Evolutionary conservation across 2,113 vertebrate species (phyloP).

Genomic region (Zosterops lateralis): DNA sequence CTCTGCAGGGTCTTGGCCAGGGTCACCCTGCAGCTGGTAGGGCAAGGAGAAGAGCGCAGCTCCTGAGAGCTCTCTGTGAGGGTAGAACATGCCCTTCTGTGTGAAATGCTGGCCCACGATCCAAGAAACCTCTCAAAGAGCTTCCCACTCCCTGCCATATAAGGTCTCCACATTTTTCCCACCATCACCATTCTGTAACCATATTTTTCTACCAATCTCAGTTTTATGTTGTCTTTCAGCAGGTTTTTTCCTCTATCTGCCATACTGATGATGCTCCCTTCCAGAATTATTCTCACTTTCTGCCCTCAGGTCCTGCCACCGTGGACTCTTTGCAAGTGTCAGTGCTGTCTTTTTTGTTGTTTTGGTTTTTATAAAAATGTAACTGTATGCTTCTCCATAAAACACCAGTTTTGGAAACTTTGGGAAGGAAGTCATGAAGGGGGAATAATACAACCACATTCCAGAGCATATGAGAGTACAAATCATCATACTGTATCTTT

Average conservation of each 20-base stretch:
- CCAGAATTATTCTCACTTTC: background rate
- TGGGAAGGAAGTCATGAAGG: background rate
- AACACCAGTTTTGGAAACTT: background rate
- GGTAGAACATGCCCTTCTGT: background rate
- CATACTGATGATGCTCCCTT: background rate
- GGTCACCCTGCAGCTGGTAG: background rate
- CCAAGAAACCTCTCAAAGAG: background rate
- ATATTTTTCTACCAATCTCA: background rate
- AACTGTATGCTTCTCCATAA: background rate
- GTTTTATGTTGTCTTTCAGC: background rate
- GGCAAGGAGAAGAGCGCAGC: background rate
- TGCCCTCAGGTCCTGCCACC: background rate
- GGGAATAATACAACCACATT: background rate
- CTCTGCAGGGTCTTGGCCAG: background rate
- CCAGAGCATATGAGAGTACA: background rate
- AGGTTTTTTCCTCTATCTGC: background rate
- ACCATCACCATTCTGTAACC: background rate
- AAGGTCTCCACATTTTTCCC: background rate
- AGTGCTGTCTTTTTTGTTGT: background rate
- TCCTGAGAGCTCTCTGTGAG: background rate
- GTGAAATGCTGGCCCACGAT: accelerated
- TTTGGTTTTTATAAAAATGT: background rate
- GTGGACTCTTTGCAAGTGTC: background rate
- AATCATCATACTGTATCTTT: background rate
- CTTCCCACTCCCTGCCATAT: background rate